Conservation (phyloP, 23 tunicate genomes). For the Styela clava region DNA sequence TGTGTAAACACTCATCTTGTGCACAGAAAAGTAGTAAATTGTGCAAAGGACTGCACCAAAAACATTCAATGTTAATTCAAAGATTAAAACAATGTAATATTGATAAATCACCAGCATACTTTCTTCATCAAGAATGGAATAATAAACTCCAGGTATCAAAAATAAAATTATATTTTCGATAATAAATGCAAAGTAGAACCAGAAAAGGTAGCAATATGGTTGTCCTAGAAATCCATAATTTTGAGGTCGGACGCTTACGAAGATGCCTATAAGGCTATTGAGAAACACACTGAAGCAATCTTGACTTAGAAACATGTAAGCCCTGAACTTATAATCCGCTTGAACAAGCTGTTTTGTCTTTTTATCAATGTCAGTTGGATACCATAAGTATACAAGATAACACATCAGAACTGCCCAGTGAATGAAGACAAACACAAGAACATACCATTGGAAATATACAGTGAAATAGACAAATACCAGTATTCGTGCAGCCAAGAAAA, state of each 20-base stretch:
- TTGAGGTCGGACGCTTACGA: slow-evolving; percentile 73
- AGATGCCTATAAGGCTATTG: slow-evolving; percentile 66
- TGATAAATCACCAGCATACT: slow-evolving; percentile 24
- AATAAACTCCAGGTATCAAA: slow-evolving; percentile 61
- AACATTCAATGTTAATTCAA: slow-evolving; percentile 41
- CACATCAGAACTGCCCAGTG: slow-evolving; percentile 69
- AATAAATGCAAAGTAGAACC: slow-evolving; percentile 72
- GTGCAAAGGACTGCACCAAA: slow-evolving; percentile 51
- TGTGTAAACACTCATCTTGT: slow-evolving; percentile 62
- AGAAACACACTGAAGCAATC: slow-evolving; percentile 71
- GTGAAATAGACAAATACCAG: slow-evolving; percentile 77
- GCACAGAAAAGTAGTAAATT: slow-evolving; percentile 66
- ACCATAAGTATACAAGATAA: slow-evolving; percentile 68
- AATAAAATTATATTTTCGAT: slow-evolving; percentile 60
- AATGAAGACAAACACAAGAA: slow-evolving; percentile 57
- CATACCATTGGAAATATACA: slow-evolving; percentile 55
- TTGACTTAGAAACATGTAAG: slow-evolving; percentile 79
- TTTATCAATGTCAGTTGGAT: slow-evolving; percentile 46
- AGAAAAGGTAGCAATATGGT: slow-evolving; percentile 89
- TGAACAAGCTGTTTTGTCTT: slow-evolving; percentile 69
- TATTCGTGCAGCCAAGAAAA: slow-evolving; percentile 76
- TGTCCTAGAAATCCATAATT: slow-evolving; percentile 77
- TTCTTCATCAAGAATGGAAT: slow-evolving; percentile 19
- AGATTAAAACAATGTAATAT: slow-evolving; percentile 56
- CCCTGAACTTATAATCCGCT: slow-evolving; percentile 79